phyloP scores from a whole-genome alignment of 2,888 invertebrate species.

The Metacarcinus magister region DNA sequence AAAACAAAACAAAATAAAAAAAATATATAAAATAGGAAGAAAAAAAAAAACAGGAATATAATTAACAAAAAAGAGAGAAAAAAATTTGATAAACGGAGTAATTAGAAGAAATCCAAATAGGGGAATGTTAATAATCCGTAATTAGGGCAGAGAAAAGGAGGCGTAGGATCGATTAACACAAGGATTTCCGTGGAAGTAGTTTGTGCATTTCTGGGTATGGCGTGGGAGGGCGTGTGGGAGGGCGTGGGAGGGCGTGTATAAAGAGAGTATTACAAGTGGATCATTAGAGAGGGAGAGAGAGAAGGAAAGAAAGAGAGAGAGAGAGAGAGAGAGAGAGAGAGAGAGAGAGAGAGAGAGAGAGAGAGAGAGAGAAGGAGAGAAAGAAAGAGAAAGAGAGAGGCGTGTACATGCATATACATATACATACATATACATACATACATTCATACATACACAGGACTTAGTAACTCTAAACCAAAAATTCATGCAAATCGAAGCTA shows the following conservation, averaged over 20 bases:
- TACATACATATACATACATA: not conserved
- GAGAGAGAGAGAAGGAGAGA: conserved; percentile 26
- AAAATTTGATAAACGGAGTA: not conserved
- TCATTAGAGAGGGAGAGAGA: not conserved
- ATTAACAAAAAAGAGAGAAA: not conserved
- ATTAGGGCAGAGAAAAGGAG: too few species aligned
- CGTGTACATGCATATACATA: not conserved
- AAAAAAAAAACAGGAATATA: not conserved
- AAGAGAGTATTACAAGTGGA: not conserved
- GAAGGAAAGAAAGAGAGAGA: not conserved
- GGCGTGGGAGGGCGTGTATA: not conserved
- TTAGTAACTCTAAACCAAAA: not conserved
- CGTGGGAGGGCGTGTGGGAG: not conserved
- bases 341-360: not conserved
- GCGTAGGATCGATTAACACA: not conserved
- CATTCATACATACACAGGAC: not conserved
- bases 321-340: not conserved
- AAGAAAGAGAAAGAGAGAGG: conserved; percentile 7
- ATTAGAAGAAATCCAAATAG: not conserved
- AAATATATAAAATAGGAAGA: not conserved
- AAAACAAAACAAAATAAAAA: not conserved
- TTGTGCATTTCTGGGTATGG: not conserved
- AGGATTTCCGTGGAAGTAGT: not conserved
- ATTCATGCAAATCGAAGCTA: not conserved
- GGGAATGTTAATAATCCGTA: not conserved